Base-by-base conservation (phyloP, 2,113 vertebrate genomes). In the Axis porcinus region DNA sequence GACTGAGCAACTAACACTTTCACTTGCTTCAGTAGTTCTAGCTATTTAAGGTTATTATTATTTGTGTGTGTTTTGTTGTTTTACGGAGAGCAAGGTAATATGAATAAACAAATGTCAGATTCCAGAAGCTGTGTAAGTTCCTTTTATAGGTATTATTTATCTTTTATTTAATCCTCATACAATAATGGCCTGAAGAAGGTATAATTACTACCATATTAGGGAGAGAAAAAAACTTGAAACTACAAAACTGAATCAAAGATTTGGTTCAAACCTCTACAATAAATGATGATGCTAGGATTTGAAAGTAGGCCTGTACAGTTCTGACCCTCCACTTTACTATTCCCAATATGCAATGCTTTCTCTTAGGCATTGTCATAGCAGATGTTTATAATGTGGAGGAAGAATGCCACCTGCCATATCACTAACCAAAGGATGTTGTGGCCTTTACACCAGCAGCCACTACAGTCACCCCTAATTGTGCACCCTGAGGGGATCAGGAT, bases 101-200 rank as follows among this genome's bases (percentile, higher is more conserved):
- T 40, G n/a, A 85, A 85, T 91, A 78, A 81, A 78, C 28, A 96
- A 95, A 82, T 82, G 27, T 19, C 33, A 93, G 57, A 36, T 79
- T 89, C 67, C 76, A 64, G 78, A 19, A 86, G 23, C 25, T 85
- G 16, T 30, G 43, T 82, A 92, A 54, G 50, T 95, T 45, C 13
- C 28, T 85, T 96, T 64, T 84, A 67, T 94, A 91, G 67, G 30
- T 30, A 96, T 58, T 88, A 91, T 52, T 81, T 95, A 85, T 47
- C 82, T 96, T 88, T 93, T 67, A 89, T 84, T 97, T 91, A 95
- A 89, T 89, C 36, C 36, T 93, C 28, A 79, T 52, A 55, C 2
- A 88, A 12, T 64, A 89, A 58, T 87, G 19, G 6, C 33, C 33
- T 47, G 28, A 84, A 57, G 30, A 94, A 94, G 19, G 62, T 54